Evolutionary conservation across 2,113 vertebrate genomes (phyloP).

Genomic region (Silurus asotus): DNA sequence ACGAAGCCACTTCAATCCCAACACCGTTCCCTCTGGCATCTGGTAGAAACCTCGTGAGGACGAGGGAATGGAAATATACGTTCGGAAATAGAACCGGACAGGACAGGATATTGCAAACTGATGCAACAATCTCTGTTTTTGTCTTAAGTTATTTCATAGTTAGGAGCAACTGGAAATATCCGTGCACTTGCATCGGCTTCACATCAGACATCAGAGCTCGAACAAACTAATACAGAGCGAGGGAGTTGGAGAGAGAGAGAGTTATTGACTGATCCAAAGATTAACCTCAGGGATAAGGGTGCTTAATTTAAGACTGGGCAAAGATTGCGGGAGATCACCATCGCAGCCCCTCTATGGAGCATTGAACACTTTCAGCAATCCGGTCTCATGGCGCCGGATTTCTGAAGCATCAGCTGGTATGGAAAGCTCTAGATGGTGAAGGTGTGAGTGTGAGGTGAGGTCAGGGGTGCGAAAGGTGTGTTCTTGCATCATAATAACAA

Average conservation of each 20-base stretch:
- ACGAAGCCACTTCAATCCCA: slow-evolving; percentile 1
- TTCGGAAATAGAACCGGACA: slow-evolving; percentile 28
- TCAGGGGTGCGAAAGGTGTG: neutral
- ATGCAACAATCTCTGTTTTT: slow-evolving; percentile 5
- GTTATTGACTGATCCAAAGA: slow-evolving; percentile 24
- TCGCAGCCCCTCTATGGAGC: neutral
- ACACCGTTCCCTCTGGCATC: slow-evolving; percentile 22
- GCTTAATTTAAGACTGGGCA: neutral
- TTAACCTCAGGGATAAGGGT: slow-evolving; percentile 3
- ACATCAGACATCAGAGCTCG: neutral
- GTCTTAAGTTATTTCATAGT: neutral
- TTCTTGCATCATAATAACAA: neutral
- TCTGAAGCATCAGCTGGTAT: neutral
- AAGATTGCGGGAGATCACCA: neutral
- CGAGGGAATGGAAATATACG: slow-evolving; percentile 1
- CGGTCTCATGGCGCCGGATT: neutral
- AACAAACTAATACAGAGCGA: neutral
- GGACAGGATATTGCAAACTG: slow-evolving; percentile 25
- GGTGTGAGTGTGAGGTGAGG: neutral
- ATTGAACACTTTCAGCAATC: neutral
- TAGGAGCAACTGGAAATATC: neutral
- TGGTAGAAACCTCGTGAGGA: neutral
- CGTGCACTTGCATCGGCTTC: neutral
- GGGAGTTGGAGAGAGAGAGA: neutral
- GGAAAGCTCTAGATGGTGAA: neutral